These are phyloP conservation scores for Caenorhabditis panamensis DNA, from an alignment of 2,888 invertebrate genomes.

Conservation along the genomic window DNA sequence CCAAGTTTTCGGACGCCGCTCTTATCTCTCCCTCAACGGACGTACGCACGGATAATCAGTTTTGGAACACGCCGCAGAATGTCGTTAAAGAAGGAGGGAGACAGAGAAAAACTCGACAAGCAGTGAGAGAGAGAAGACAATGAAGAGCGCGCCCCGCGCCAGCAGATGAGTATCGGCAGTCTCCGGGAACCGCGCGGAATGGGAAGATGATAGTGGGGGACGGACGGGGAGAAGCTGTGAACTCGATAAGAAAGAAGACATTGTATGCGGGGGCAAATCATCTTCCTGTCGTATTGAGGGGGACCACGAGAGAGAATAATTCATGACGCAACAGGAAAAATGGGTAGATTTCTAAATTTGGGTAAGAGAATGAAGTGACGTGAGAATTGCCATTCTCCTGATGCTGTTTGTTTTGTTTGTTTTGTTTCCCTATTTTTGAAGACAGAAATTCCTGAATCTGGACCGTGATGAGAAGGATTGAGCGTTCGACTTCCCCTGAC, in stretches of 20 bases:
- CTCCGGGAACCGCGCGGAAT: slow-evolving; percentile 46
- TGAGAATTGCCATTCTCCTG: background rate
- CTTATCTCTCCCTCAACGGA: slow-evolving; percentile 29
- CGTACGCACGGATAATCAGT: slow-evolving; percentile 50
- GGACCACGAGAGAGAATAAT: background rate
- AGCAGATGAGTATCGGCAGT: slow-evolving; percentile 47
- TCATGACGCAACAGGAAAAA: background rate
- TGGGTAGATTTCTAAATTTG: background rate
- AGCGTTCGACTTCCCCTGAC: too few species aligned
- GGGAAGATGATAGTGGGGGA: slow-evolving; percentile 25
- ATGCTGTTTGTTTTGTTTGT: too few species aligned
- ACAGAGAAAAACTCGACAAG: slow-evolving; percentile 43
- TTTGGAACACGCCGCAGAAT: slow-evolving; percentile 36
- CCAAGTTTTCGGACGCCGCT: slow-evolving; percentile 42
- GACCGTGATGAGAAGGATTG: background rate
- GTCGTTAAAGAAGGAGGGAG: slow-evolving; percentile 34
- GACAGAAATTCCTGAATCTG: background rate
- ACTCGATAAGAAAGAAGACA: too few species aligned
- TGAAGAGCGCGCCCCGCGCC: slow-evolving; percentile 11
- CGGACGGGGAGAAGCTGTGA: slow-evolving; percentile 13
- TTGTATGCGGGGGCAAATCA: too few species aligned
- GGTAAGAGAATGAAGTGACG: background rate
- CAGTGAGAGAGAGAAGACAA: slow-evolving; percentile 15
- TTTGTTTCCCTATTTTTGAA: background rate
- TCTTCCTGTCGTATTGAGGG: too few species aligned